Percentiles rank a stretch among this genome's conserved stretches.
Conservation (phyloP, 2,888 invertebrate species). For the Abrostola tripartita region DNA sequence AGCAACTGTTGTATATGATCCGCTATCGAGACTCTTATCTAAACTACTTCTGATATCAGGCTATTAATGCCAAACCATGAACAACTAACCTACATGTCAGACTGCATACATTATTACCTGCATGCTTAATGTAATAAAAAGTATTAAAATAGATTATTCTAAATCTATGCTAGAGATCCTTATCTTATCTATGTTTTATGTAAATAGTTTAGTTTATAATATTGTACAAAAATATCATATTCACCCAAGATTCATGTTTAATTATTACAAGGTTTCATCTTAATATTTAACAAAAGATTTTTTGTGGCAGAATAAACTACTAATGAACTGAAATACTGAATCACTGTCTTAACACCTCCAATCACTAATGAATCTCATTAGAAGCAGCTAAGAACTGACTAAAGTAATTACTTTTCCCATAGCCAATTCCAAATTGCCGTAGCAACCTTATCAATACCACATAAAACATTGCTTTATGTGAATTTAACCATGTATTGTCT, state of each 20-base stretch:
- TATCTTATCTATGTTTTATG: constrained; percentile 1
- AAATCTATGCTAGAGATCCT: neutral
- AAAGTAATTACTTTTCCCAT: constrained; percentile 10
- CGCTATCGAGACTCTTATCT: constrained; percentile 30
- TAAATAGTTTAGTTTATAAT: neutral
- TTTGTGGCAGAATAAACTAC: no score
- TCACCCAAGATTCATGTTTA: neutral
- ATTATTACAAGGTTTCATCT: no score
- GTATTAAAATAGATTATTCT: neutral
- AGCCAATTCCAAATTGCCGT: constrained; percentile 23
- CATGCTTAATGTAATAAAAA: neutral
- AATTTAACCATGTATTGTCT: constrained; percentile 27
- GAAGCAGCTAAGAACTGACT: neutral
- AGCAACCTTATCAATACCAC: constrained; percentile 19
- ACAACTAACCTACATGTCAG: neutral
- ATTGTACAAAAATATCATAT: neutral
- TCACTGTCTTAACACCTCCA: neutral
- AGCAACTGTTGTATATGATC: constrained; percentile 8
- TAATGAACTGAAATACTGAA: no score
- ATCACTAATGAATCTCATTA: constrained; percentile 5
- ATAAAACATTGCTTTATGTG: constrained; percentile 23
- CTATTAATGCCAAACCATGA: neutral
- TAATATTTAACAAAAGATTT: no score
- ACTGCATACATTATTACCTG: neutral
- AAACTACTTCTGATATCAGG: constrained; percentile 11